Evolutionary conservation across 2,113 vertebrate genomes (phyloP).

Genomic region (Blennius ocellaris): DNA sequence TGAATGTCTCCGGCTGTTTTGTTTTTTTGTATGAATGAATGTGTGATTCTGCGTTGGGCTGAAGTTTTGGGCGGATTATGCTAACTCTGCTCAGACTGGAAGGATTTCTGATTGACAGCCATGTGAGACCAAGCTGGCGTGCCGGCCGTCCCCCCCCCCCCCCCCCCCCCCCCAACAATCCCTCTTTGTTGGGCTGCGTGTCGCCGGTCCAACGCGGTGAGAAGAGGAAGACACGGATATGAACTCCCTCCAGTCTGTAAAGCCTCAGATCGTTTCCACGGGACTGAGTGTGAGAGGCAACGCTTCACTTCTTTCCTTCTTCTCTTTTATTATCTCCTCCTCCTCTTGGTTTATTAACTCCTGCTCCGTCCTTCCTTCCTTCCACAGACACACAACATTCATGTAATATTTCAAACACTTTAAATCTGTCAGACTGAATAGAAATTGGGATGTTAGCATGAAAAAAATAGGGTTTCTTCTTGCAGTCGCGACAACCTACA

Average conservation of each 20-base stretch:
- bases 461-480: too few species aligned
- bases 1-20: too few species aligned
- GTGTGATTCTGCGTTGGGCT: neutral
- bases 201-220: conserved; percentile 49
- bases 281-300: conserved; percentile 40
- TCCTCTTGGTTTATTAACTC: too few species aligned
- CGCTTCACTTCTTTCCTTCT: conserved; percentile 45
- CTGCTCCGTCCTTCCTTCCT: neutral
- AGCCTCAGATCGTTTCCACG: conserved; percentile 55
- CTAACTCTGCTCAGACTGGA: conserved; percentile 71
- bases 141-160: conserved; percentile 36
- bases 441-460: neutral
- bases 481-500: too few species aligned
- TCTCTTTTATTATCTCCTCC: conserved; percentile 10
- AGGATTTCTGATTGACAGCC: conserved; percentile 73
- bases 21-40: neutral
- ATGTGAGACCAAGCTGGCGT: conserved; percentile 76
- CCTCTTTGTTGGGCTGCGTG: conserved; percentile 77
- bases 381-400: too few species aligned
- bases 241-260: conserved; percentile 59
- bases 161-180: conserved; percentile 66
- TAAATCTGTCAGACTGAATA: neutral
- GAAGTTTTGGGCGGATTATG: conserved; percentile 59
- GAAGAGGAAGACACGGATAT: conserved; percentile 54
- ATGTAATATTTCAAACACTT: too few species aligned